Percentiles rank a stretch among this genome's conserved stretches.
These are phyloP conservation scores for Scytalopus superciliaris DNA, from an alignment of 2,113 vertebrate species.

Conservation along the genomic window DNA sequence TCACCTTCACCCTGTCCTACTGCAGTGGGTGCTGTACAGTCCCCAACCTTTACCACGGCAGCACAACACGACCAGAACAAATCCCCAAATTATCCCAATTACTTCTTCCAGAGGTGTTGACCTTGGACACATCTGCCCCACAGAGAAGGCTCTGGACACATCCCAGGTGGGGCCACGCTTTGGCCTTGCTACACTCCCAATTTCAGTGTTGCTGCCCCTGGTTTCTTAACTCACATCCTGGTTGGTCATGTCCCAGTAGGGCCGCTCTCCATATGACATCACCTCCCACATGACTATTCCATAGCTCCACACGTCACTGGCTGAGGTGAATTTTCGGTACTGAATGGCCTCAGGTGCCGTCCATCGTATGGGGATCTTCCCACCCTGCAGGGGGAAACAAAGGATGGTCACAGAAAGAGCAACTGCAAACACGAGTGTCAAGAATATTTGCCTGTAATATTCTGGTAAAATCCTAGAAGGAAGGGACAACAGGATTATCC, in stretches of 20 bases:
- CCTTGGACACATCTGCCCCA: background rate
- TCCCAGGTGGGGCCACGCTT: background rate
- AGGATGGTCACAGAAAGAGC: background rate
- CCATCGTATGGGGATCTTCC: constrained; percentile 84
- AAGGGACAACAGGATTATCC: background rate
- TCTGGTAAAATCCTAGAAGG: background rate
- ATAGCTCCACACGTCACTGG: constrained; percentile 83
- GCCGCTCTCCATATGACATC: constrained; percentile 82
- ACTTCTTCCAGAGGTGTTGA: background rate
- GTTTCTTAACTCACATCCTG: constrained; percentile 76
- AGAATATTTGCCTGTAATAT: background rate
- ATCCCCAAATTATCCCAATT: background rate
- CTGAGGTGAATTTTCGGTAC: constrained; percentile 82
- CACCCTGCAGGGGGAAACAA: constrained; percentile 60
- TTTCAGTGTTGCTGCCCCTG: background rate
- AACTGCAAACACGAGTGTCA: background rate
- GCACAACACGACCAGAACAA: background rate
- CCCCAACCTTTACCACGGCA: background rate
- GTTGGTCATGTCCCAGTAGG: constrained; percentile 87
- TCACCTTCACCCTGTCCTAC: background rate
- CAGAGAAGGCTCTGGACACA: background rate
- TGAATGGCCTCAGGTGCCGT: constrained; percentile 82
- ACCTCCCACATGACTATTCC: constrained; percentile 86
- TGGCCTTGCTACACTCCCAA: background rate
- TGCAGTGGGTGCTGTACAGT: background rate